Base-by-base conservation (phyloP, 2,797 vertebrate species). In the Falco concolor region DNA sequence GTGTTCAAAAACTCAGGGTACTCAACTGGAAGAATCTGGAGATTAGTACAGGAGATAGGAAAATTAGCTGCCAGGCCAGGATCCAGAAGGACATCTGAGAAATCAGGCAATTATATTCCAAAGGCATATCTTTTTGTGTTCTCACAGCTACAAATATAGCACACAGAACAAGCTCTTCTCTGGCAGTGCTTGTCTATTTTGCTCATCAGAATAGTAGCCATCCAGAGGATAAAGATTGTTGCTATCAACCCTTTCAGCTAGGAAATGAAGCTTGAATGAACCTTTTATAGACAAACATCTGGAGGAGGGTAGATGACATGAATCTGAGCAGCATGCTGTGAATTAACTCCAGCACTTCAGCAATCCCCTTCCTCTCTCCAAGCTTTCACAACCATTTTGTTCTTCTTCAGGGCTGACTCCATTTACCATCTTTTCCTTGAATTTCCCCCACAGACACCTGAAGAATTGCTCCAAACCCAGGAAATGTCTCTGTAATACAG, bases 81-180 rank as follows among this genome's bases (percentile, higher is more conserved):
- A 52, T 90, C 73, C 94, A 96, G 95, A 59, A 94, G 77, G 93
- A 95, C 87, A 95, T 94, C 94, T 90, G 93, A 97, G 87, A 93
- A 96, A 96, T 94, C 76, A 90, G 87, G 85, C 85, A 93, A 89
- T 94, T 95, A 90, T 89, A 88, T 84, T 90, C 87, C 87, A 73
- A 95, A 91, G 87, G 85, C 95, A 79, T 86, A 90, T 74, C 94
- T 97, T 94, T 90, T 95, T 82, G 87, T 96, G 83, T 84, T 96
- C 94, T 96, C 93, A 96, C 80, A 94, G 95, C 80, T 95, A 93
- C 93, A 95, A 95, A 95, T 95, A 96, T 87, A 97, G 96, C 77
- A 90, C 84, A 84, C 36, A 84, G 95, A 91, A 94, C 94, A 96
- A 50, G 65, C 84, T 95, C 85, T 95, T 82, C 94, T 70, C 87